phyloP scores from a whole-genome alignment of 2,113 vertebrate species.

The Dromiciops gliroides region DNA sequence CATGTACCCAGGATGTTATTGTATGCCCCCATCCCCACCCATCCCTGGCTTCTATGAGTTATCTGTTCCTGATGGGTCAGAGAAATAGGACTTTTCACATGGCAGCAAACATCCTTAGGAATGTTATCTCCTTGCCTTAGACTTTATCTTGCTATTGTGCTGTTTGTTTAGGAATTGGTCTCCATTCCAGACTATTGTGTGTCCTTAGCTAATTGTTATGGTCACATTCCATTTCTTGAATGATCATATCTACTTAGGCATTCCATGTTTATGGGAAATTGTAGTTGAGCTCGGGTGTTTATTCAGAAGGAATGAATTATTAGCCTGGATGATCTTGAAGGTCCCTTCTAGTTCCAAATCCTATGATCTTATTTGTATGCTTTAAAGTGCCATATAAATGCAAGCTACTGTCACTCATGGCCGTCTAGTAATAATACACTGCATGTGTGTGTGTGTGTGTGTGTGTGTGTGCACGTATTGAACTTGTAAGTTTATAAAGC shows the following conservation, averaged over 20 bases:
- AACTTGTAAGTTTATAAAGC: not conserved
- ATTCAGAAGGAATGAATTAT: slow-evolving; percentile 7
- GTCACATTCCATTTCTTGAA: slow-evolving; percentile 53
- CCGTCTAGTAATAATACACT: not conserved
- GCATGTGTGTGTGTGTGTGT: too few species aligned
- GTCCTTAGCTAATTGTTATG: slow-evolving; percentile 25
- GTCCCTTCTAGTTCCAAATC: not conserved
- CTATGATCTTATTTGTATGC: not conserved
- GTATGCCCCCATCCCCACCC: not conserved
- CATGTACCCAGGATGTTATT: not conserved
- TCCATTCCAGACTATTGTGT: slow-evolving; percentile 44
- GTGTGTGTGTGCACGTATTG: too few species aligned
- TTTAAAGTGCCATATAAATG: not conserved
- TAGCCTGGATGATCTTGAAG: not conserved
- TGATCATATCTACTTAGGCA: slow-evolving; percentile 21
- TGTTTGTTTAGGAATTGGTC: slow-evolving; percentile 50
- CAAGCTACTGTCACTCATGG: not conserved
- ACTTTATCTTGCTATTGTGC: slow-evolving; percentile 53
- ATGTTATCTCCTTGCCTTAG: slow-evolving; percentile 36
- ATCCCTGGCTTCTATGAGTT: not conserved
- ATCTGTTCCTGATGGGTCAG: not conserved
- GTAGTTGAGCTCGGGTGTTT: not conserved
- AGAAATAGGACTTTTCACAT: slow-evolving; percentile 6
- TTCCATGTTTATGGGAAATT: slow-evolving; percentile 39
- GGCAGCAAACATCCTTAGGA: not conserved